Evolutionary conservation across 2,113 vertebrate genomes (phyloP), one percentile per base, ranked within the genome.

Genomic region (Mastomys natalensis): DNA sequence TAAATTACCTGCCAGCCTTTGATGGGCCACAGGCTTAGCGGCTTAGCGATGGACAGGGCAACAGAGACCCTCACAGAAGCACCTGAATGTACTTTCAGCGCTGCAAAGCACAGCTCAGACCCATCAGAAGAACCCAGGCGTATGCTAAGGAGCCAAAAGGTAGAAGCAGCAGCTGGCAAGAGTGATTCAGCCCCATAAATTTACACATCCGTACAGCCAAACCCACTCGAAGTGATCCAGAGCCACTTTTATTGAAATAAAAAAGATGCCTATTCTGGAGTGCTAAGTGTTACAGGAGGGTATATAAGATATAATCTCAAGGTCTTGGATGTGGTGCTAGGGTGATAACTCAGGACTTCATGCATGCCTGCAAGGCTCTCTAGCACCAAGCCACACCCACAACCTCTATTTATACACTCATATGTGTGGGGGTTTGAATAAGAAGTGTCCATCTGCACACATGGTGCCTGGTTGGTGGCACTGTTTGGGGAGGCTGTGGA

Each of bases 231-330:
- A 93, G 82, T 84, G 60, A 89, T 5, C n/a, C 76, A 88, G 13
- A 82, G 82, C 70, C 85, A 37, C 34, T 97, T 95, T 76, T 77
- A 96, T 66, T 84, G 51, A 96, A 92, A 66, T 40, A 80, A 88
- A 70, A 96, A 89, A 91, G 72, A 9, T 62, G 40, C 86, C 43
- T 51, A 70, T 62, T 60, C 62, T 68, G n/a, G 21, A 74, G 62
- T 68, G 85, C 82, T 95, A 34, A 60, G 9, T 53, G 16, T 64
- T 48, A 76, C 16, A 66, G 73, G 78, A 93, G 34, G 70, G 22
- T 43, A 73, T 31, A 12, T 22, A 74, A 29, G 70, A 31, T 5
- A n/a, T 51, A 45, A 92, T 72, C 43, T 22, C 76, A 89, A 21
- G 73, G 7, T 85, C n/a, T 72, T 78, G 64, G 29, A 29, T 66